Conservation (phyloP, 2,888 invertebrate species). For the Dryadula phaetusa region DNA sequence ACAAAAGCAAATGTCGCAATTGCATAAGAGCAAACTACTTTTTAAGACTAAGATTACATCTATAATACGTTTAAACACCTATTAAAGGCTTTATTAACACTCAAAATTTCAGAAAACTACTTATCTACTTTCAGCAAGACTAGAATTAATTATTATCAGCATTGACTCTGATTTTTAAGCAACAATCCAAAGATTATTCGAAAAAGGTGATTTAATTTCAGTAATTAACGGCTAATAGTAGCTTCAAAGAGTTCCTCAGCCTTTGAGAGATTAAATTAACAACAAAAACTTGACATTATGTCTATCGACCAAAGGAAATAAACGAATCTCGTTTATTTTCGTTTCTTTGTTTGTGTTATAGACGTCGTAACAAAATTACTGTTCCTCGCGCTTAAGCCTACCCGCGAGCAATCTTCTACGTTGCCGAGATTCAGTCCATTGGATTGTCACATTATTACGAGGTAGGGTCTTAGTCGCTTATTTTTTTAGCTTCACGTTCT, state of each 20-base stretch:
- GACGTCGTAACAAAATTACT: slow-evolving; percentile 45
- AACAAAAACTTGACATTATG: neutral
- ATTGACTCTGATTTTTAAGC: neutral
- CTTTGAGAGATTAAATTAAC: slow-evolving; percentile 12
- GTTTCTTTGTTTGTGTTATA: slow-evolving; percentile 51
- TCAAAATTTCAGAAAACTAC: too few relatives aligned
- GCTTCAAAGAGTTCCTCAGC: slow-evolving; percentile 6
- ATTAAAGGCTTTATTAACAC: too few relatives aligned
- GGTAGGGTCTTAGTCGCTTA: neutral
- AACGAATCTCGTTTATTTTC: slow-evolving; percentile 57
- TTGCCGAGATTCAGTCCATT: slow-evolving; percentile 30
- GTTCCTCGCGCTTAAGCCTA: slow-evolving; percentile 30
- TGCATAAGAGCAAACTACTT: too few relatives aligned
- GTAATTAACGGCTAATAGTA: slow-evolving; percentile 8
- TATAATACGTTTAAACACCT: too few relatives aligned
- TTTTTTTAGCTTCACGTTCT: neutral
- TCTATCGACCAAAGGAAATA: slow-evolving; percentile 38
- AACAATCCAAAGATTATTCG: neutral
- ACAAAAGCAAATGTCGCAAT: too few relatives aligned
- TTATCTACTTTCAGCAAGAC: too few relatives aligned
- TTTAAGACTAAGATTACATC: too few relatives aligned
- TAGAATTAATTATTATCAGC: neutral
- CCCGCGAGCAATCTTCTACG: slow-evolving; percentile 14
- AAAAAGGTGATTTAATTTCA: slow-evolving; percentile 4
- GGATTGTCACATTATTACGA: slow-evolving; percentile 39